Base-by-base conservation (phyloP, 2,797 vertebrate genomes). In the Pogonophryne albipinna region DNA sequence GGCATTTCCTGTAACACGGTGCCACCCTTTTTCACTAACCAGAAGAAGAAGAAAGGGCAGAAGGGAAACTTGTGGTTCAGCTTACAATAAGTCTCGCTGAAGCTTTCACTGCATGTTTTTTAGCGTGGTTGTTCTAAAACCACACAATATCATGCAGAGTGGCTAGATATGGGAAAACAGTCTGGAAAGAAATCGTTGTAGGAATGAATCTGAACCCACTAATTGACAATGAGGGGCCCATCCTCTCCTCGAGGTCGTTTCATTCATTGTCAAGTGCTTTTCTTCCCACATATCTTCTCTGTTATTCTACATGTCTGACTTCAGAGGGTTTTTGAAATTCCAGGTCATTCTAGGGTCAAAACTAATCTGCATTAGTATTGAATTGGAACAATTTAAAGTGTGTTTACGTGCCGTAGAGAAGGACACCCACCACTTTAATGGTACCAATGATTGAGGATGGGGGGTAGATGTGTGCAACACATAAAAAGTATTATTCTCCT, bases 1-100 rank as follows among this genome's bases (percentile, higher is more conserved):
- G 89, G 87, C 78, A 90, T 90, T 93, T 91, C 90, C 89, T 89
- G 82, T 79, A 87, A 79, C 89, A 79, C 9, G 19, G 58, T 76
- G 79, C 83, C 82, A 86, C 56, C 61, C 63, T 78, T 6, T 38
- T 38, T 38, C 19, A 38, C 65, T 45, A 57, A 38, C 16, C 31
- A 83, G 49, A 55, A 68, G 34, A 55, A 68, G 34, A 71, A 65
- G 52, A 83, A 77, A 69, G 34, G 56, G 55, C 72, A 74, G 71
- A 47, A 72, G 65, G 27, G 56, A 84, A 84, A 77, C 49, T 56
- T 86, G 64, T 58, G 67, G 74, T 62, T 69, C 53, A 38, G 65
- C 59, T 77, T 51, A 75, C 66, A 79, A 66, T 64, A 41, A 76
- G 60, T 76, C 47, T 68, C 45, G 15, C 49, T 13, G 53, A 51